These are phyloP conservation scores for Hydrolagus colliei DNA, from an alignment of 2,797 vertebrate genomes.

Conservation along the genomic window DNA sequence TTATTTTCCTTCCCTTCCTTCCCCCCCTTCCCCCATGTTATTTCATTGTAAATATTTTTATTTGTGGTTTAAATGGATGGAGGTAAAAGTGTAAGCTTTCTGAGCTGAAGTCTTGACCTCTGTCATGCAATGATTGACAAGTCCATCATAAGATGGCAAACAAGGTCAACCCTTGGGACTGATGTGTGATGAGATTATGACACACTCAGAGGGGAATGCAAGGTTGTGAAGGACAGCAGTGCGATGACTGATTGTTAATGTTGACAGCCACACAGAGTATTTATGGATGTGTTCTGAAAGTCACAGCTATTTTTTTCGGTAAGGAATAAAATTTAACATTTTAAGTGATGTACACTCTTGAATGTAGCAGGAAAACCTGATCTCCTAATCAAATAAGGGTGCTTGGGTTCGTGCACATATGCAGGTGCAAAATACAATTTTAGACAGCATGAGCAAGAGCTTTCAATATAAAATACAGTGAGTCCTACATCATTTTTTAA, in stretches of 20 bases:
- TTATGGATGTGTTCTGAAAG: background rate
- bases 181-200: background rate
- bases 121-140: background rate
- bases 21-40: too few species aligned
- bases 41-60: background rate
- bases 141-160: conserved; percentile 18
- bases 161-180: background rate
- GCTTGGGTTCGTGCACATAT: background rate
- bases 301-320: background rate
- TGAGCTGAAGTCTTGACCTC: background rate
- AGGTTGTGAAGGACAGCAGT: background rate
- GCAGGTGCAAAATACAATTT: background rate
- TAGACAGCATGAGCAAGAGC: background rate
- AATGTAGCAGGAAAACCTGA: background rate
- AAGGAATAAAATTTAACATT: background rate
- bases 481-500: conserved; percentile 7
- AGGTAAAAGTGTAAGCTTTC: background rate
- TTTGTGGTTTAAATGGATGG: background rate
- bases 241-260: background rate
- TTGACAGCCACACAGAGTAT: background rate
- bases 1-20: background rate
- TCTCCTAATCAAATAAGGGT: background rate
- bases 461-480: background rate
- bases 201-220: background rate
- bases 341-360: background rate